phyloP scores from a whole-genome alignment of 2,113 vertebrate species.

The Lethenteron reissneri region DNA sequence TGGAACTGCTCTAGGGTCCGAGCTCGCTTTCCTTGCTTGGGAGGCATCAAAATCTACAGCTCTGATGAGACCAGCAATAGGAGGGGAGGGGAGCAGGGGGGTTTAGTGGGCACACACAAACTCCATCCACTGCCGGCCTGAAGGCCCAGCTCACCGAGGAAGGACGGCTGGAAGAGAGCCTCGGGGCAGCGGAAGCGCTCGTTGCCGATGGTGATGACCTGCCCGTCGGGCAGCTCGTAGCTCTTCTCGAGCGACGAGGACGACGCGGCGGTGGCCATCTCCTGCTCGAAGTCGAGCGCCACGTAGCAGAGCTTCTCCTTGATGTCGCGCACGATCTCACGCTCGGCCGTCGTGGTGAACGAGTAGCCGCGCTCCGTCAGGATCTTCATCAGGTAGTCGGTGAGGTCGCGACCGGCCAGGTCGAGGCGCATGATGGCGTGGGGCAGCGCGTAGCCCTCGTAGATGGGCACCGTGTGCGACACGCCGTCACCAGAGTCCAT shows the following conservation, averaged over 20 bases:
- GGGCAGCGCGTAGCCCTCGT: slow-evolving; percentile 38
- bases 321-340: slow-evolving; percentile 22
- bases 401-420: slow-evolving; percentile 38
- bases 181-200: slow-evolving; percentile 39
- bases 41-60: too few relatives aligned
- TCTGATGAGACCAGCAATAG: not conserved
- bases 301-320: slow-evolving; percentile 24
- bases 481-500: slow-evolving; percentile 50
- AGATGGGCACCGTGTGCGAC: slow-evolving; percentile 47
- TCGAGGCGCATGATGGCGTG: slow-evolving; percentile 24
- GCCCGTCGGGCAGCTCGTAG: slow-evolving; percentile 33
- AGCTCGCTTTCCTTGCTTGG: too few relatives aligned
- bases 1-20: too few relatives aligned
- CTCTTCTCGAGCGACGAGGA: slow-evolving; percentile 41
- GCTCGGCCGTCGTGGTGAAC: slow-evolving; percentile 23
- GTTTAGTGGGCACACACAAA: not conserved
- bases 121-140: not conserved
- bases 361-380: slow-evolving; percentile 24
- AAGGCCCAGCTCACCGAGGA: slow-evolving; percentile 23
- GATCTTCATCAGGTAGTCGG: slow-evolving; percentile 56
- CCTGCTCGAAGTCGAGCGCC: slow-evolving; percentile 41
- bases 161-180: slow-evolving; percentile 43
- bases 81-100: not conserved
- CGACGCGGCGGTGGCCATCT: slow-evolving; percentile 36
- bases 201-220: slow-evolving; percentile 42